Evolutionary conservation across 2,888 invertebrate species (phyloP).

Genomic region (Tipula vernalis): DNA sequence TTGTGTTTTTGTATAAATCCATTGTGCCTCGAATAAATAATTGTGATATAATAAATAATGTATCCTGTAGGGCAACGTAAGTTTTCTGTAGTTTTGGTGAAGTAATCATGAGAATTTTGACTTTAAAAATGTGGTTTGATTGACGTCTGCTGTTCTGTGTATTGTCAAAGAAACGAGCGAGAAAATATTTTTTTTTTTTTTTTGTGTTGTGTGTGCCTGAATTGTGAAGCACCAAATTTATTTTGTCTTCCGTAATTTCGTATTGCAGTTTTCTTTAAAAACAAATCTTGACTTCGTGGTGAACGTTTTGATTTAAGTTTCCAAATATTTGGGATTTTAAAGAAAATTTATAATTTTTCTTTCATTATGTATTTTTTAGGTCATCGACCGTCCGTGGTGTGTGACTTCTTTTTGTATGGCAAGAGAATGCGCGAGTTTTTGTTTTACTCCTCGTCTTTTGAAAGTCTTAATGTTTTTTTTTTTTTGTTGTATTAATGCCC

Average conservation of each 20-base stretch:
- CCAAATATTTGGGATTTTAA: neutral
- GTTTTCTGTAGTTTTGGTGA: constrained; percentile 26
- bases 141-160: constrained; percentile 7
- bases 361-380: constrained; percentile 14
- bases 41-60: constrained; percentile 36
- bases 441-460: neutral
- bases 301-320: neutral
- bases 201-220: neutral
- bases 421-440: constrained; percentile 7
- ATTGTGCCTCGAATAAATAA: constrained; percentile 21
- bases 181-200: neutral
- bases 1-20: constrained; percentile 27
- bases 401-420: constrained; percentile 4
- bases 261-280: neutral
- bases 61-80: constrained; percentile 57
- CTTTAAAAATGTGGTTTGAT: constrained; percentile 6
- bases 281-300: neutral
- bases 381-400: constrained; percentile 18
- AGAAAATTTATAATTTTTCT: neutral
- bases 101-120: neutral
- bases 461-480: neutral
- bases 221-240: neutral
- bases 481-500: neutral
- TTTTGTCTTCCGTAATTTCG: neutral
- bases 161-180: neutral